Conservation (phyloP, 2,797 vertebrate genomes). For the Chromis chromis region DNA sequence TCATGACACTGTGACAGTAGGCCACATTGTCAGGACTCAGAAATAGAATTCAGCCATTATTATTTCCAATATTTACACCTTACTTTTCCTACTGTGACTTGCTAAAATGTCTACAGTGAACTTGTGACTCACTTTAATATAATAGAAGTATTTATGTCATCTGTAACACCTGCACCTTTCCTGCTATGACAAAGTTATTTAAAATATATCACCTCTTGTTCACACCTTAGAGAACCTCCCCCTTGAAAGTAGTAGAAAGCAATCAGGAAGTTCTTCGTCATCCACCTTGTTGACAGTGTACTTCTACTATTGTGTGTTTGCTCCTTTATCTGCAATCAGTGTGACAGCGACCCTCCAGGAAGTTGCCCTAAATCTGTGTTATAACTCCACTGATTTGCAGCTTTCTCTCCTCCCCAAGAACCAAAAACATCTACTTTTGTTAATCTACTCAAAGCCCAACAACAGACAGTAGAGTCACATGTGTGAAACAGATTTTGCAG, state of each 20-base stretch:
- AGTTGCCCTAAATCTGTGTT: neutral
- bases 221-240: neutral
- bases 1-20: neutral
- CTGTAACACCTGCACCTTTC: neutral
- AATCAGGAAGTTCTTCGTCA: neutral
- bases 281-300: neutral
- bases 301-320: neutral
- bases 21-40: neutral
- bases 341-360: neutral
- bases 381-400: neutral
- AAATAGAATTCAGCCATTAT: neutral
- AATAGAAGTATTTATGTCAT: neutral
- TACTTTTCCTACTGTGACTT: neutral
- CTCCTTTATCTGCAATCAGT: neutral
- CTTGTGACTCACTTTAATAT: neutral
- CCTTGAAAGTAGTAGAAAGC: neutral
- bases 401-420: neutral
- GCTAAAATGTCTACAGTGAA: neutral
- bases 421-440: neutral
- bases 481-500: neutral
- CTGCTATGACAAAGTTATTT: neutral
- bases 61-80: neutral
- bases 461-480: neutral
- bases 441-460: neutral
- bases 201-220: neutral